Conservation (phyloP, 1,140 invertebrate species). For the Lasaia peninsularis region DNA sequence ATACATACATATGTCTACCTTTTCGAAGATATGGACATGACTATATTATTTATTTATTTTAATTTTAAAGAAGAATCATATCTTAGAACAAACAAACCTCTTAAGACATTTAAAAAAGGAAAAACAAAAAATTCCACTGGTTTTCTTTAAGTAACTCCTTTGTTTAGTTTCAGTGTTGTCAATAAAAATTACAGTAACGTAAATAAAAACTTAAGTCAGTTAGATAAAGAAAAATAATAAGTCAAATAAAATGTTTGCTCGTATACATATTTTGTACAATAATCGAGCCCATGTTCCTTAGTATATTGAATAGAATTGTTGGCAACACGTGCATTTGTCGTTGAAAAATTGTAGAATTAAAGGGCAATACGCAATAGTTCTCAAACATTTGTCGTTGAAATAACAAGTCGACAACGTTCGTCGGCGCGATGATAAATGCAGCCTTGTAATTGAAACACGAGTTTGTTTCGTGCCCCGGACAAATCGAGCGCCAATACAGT, state of each 20-base stretch:
- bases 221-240: too few species aligned
- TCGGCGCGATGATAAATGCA: constrained; percentile 48
- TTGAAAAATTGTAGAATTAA: constrained; percentile 35
- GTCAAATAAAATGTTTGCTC: neutral
- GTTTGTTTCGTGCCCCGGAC: constrained; percentile 37
- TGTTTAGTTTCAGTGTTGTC: too few species aligned
- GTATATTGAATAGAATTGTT: constrained; percentile 17
- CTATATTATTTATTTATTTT: too few species aligned
- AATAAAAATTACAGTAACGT: too few species aligned
- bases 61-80: too few species aligned
- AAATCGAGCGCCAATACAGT: constrained; percentile 32
- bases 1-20: too few species aligned
- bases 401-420: constrained; percentile 52
- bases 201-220: too few species aligned
- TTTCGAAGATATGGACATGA: too few species aligned
- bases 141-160: too few species aligned
- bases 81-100: too few species aligned
- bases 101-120: too few species aligned
- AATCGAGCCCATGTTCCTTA: neutral
- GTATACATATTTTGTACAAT: neutral
- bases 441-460: constrained; percentile 52
- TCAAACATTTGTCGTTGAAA: constrained; percentile 50
- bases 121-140: too few species aligned
- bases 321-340: constrained; percentile 15
- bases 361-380: constrained; percentile 43